Percentiles rank a stretch among this genome's conserved stretches.
These are phyloP conservation scores for Mayetiola destructor DNA, from an alignment of 2,888 invertebrate species.

Conservation along the genomic window DNA sequence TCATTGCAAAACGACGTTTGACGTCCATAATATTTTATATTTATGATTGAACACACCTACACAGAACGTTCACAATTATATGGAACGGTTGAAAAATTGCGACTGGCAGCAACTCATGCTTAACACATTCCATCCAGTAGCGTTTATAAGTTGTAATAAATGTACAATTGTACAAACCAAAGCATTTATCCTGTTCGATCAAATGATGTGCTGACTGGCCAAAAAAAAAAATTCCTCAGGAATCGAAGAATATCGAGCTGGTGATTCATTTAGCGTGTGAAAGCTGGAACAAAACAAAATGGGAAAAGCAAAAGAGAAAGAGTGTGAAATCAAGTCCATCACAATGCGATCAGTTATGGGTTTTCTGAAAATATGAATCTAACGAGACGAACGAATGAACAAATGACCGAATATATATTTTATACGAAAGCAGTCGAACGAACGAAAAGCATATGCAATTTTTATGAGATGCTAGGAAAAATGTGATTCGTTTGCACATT, in stretches of 20 bases:
- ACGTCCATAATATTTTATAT: conserved; percentile 6
- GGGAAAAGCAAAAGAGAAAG: not conserved
- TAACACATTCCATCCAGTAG: not conserved
- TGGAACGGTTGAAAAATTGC: not conserved
- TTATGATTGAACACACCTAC: conserved; percentile 12
- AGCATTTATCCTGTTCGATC: conserved; percentile 7
- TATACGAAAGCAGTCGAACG: not conserved
- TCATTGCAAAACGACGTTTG: not conserved
- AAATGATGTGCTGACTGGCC: conserved; percentile 10
- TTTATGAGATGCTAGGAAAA: conserved; percentile 8
- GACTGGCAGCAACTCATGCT: not conserved
- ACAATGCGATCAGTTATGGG: conserved; percentile 4
- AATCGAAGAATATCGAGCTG: not conserved
- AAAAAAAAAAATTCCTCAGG: conserved; percentile 5
- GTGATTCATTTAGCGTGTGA: no score
- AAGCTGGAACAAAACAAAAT: not conserved
- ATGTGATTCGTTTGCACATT: conserved; percentile 13
- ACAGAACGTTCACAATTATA: not conserved
- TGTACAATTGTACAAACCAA: not conserved
- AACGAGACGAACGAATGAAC: no score
- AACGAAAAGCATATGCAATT: conserved; percentile 8
- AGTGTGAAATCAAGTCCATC: not conserved
- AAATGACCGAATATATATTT: no score
- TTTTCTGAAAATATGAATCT: conserved; percentile 11
- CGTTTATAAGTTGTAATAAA: conserved; percentile 9